Percentiles rank a stretch among this genome's conserved stretches.
Evolutionary conservation across 1,140 invertebrate genomes (phyloP).

Genomic region (Ceratina calcarata): DNA sequence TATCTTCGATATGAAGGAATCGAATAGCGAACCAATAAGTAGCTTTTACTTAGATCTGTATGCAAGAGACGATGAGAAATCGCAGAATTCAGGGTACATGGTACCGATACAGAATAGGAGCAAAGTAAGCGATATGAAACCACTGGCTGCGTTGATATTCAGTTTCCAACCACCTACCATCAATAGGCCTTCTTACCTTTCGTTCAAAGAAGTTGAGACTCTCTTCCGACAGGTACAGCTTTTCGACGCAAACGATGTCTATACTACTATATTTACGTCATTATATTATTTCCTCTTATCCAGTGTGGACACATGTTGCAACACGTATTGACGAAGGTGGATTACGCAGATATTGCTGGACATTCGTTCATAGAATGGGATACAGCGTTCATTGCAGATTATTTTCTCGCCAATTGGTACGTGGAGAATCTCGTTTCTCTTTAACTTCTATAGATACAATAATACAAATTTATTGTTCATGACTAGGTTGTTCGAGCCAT

Average conservation of each 20-base stretch:
- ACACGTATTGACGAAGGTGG: slow-evolving; percentile 88
- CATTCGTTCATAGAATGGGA: slow-evolving; percentile 95
- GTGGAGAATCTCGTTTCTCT: slow-evolving; percentile 14
- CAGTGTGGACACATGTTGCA: slow-evolving; percentile 92
- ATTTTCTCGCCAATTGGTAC: slow-evolving; percentile 91
- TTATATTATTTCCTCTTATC: not conserved
- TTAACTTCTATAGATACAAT: not conserved
- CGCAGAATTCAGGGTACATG: slow-evolving; percentile 85
- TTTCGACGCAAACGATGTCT: slow-evolving; percentile 17
- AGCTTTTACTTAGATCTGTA: slow-evolving; percentile 93
- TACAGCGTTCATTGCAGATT: slow-evolving; percentile 88
- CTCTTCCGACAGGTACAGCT: slow-evolving; percentile 87
- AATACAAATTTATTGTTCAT: not conserved
- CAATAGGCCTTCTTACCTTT: slow-evolving; percentile 86
- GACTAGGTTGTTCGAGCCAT: slow-evolving; percentile 84
- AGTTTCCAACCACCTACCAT: slow-evolving; percentile 86
- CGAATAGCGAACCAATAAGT: slow-evolving; percentile 84
- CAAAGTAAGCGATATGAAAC: slow-evolving; percentile 82
- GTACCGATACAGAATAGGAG: slow-evolving; percentile 86
- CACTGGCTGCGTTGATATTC: slow-evolving; percentile 90
- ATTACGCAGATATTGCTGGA: slow-evolving; percentile 91
- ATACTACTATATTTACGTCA: not conserved
- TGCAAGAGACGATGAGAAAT: slow-evolving; percentile 84
- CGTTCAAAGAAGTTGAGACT: slow-evolving; percentile 87
- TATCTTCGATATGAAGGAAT: slow-evolving; percentile 86